phyloP scores from a whole-genome alignment of 1,140 invertebrate genomes.

The Leptestheria dahalacensis region DNA sequence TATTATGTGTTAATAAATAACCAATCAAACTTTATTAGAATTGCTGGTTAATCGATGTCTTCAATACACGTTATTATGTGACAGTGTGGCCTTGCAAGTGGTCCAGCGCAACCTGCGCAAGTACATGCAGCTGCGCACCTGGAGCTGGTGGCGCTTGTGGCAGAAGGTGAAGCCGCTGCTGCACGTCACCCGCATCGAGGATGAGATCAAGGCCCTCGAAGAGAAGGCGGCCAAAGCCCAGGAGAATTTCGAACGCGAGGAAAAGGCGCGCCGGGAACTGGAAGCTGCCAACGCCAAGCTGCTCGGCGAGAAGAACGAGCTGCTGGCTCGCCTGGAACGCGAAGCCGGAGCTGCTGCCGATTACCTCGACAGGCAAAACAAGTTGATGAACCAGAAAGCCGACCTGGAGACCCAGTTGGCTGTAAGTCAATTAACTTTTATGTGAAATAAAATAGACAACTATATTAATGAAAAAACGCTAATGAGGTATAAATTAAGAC shows the following conservation, averaged over 20 bases:
- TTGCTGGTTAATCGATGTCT: no score
- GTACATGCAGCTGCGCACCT: conserved; percentile 94
- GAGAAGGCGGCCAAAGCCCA: conserved; percentile 89
- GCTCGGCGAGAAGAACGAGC: conserved; percentile 78
- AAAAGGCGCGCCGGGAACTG: conserved; percentile 90
- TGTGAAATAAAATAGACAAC: background rate
- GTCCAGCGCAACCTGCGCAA: conserved; percentile 98
- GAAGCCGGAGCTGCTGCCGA: conserved; percentile 78
- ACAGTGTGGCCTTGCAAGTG: conserved; percentile 79
- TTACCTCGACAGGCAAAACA: conserved; percentile 78
- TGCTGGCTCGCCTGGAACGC: conserved; percentile 72
- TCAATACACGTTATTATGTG: conserved; percentile 19
- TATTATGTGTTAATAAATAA: no score
- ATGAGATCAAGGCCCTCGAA: conserved; percentile 83
- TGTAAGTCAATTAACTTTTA: conserved; percentile 44
- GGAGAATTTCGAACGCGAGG: conserved; percentile 83
- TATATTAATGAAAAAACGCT: no score
- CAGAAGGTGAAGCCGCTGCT: conserved; percentile 97
- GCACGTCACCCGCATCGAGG: conserved; percentile 94
- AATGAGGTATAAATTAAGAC: no score
- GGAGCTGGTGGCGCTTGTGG: conserved; percentile 99
- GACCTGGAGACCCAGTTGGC: conserved; percentile 89
- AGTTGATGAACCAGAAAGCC: conserved; percentile 87
- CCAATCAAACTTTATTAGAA: no score
- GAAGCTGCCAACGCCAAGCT: conserved; percentile 84